Evolutionary conservation across 2,113 vertebrate species (phyloP).

Genomic region (Cyanoramphus novaezelandiae): DNA sequence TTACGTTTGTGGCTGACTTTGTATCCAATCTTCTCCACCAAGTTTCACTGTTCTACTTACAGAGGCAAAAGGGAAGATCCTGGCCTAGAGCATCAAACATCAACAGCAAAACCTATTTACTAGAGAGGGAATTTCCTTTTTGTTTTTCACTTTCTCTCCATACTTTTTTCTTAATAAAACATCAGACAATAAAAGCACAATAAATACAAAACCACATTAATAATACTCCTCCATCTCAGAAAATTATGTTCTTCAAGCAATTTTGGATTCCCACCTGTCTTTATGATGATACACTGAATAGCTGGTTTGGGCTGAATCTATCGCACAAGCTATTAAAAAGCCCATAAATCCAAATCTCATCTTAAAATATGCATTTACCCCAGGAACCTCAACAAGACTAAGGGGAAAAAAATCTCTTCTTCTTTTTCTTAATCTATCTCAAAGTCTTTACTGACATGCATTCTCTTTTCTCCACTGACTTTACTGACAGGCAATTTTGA

Average conservation of each 20-base stretch:
- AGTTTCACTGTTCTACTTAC: background rate
- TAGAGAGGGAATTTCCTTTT: background rate
- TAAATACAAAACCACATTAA: background rate
- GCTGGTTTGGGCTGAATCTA: background rate
- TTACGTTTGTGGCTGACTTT: background rate
- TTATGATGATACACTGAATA: background rate
- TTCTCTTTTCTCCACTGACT: background rate
- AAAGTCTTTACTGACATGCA: background rate
- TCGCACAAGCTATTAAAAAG: constrained; percentile 19
- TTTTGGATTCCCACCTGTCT: constrained; percentile 15
- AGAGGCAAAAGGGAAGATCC: background rate
- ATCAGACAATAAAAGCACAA: background rate
- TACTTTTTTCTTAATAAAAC: background rate
- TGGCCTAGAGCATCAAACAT: background rate
- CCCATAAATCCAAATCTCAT: background rate
- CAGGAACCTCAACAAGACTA: background rate
- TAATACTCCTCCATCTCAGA: background rate
- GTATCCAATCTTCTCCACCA: background rate
- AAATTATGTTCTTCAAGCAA: constrained; percentile 19
- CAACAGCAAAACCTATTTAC: background rate
- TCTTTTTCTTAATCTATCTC: background rate
- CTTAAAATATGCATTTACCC: constrained; percentile 14
- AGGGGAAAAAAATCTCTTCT: background rate
- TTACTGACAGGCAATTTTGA: constrained; percentile 13
- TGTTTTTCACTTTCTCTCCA: background rate